These are phyloP conservation scores for Hirundichthys speculiger DNA, from an alignment of 2,113 vertebrate species.

Conservation along the genomic window DNA sequence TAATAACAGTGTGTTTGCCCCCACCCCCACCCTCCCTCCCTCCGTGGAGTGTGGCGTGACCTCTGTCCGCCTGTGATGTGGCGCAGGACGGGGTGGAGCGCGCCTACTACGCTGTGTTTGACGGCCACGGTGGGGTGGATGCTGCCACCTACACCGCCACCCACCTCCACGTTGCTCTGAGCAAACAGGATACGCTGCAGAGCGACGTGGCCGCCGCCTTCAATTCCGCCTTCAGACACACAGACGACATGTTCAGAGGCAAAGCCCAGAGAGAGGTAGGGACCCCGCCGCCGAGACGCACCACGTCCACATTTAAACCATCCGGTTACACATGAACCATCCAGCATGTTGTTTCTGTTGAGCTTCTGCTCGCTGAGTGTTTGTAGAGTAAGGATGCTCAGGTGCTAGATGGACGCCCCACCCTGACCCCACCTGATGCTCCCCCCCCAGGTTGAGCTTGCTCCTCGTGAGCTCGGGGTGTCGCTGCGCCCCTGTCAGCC, in stretches of 20 bases:
- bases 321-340: too few species aligned
- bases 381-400: too few species aligned
- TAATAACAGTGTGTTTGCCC: too few species aligned
- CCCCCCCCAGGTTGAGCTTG: too few species aligned
- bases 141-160: slow-evolving; percentile 88
- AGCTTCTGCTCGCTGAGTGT: too few species aligned
- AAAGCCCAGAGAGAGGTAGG: slow-evolving; percentile 91
- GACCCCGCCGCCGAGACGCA: not conserved
- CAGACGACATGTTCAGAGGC: slow-evolving; percentile 89
- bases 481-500: too few species aligned
- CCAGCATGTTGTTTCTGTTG: too few species aligned
- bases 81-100: slow-evolving; percentile 83
- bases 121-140: slow-evolving; percentile 93
- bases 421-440: too few species aligned
- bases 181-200: slow-evolving; percentile 79
- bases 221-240: slow-evolving; percentile 83
- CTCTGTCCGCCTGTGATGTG: not conserved
- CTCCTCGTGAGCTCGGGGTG: too few species aligned
- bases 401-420: too few species aligned
- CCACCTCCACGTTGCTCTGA: slow-evolving; percentile 86
- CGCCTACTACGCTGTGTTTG: slow-evolving; percentile 92
- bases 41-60: not conserved
- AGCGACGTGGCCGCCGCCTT: slow-evolving; percentile 82
- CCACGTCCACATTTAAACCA: too few species aligned
- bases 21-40: not conserved